Conservation (phyloP, 2,888 invertebrate species). For the Microctonus hyperodae region DNA sequence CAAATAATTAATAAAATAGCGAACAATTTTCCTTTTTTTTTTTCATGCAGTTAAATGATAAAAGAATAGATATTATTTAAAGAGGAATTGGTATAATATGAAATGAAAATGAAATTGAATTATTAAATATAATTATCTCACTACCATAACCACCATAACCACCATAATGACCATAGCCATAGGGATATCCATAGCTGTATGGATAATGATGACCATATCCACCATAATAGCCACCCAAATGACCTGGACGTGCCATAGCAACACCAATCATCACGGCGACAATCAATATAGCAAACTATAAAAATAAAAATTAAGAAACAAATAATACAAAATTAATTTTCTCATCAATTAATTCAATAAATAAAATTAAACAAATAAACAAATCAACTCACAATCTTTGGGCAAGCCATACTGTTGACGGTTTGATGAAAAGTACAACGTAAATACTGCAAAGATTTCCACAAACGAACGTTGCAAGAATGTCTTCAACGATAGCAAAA, state of each 20-base stretch:
- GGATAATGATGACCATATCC: constrained; percentile 40
- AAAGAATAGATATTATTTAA: no score
- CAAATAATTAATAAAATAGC: no score
- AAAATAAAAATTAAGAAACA: neutral
- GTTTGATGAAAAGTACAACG: constrained; percentile 1
- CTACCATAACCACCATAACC: constrained; percentile 30
- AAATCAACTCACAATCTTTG: constrained; percentile 50
- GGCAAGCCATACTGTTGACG: constrained; percentile 48
- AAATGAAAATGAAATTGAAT: no score
- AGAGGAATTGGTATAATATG: no score
- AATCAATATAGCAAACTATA: constrained; percentile 47
- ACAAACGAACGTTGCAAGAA: constrained; percentile 30
- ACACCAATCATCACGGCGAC: constrained; percentile 46
- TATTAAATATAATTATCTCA: no score
- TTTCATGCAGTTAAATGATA: no score
- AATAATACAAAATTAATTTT: neutral
- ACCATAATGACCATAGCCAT: constrained; percentile 46
- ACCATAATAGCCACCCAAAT: constrained; percentile 46
- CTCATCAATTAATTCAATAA: neutral
- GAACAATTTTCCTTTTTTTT: no score
- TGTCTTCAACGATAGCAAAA: constrained; percentile 25
- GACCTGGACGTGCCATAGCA: constrained; percentile 52
- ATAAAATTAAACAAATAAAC: neutral
- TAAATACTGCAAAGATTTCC: neutral
- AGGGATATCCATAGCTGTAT: constrained; percentile 40